Base-by-base conservation (phyloP, 2,888 invertebrate species). In the Cacoxenus indagator region DNA sequence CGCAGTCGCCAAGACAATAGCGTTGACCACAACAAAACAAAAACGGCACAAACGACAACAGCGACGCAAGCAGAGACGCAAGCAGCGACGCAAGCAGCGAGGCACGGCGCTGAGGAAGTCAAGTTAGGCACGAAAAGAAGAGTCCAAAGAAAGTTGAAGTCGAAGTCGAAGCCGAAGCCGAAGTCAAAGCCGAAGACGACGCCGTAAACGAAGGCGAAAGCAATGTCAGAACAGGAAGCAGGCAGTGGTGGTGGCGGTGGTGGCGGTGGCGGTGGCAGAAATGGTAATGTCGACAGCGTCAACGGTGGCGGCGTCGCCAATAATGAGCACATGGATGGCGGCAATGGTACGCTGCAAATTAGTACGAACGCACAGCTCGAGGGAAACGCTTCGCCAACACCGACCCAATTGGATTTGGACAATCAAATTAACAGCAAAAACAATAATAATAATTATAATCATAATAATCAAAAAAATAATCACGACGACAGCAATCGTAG, bases 301-400 rank as follows among this genome's bases (percentile, higher is more conserved):
- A 77, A 62, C 26, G 73, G 59, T 43, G 77, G 64, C 75, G 75
- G 72, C 73, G 81, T 75, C 74, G 80, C 78, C 76, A 76, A 75
- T 82, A 74, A 75, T 72, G 82, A 82, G 78, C 68, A 78, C 75
- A 68, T 81, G 75, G 84, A 82, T 65, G 78, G 72, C 76, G 86
- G 84, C 78, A 81, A 84, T 77, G 78, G 75, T 78, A 84, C 84
- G 86, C 80, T 86, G 77, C 83, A 85, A 85, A 83, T 85, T 84
- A 85, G 86, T 85, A 78, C 86, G 78, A 84, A 83, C 79, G 77
- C 83, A 84, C 84, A 85, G 76, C 81, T 82, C 83, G 85, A 87
- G 74, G 81, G 77, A 80, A 82, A 81, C 83, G 81, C 80, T 82
- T 82, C 84, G 76, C 79, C 80, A 73, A 73, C 82, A 72, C 72